These are phyloP conservation scores for Polyodon spathula DNA, from an alignment of 2,113 vertebrate species.

Conservation along the genomic window DNA sequence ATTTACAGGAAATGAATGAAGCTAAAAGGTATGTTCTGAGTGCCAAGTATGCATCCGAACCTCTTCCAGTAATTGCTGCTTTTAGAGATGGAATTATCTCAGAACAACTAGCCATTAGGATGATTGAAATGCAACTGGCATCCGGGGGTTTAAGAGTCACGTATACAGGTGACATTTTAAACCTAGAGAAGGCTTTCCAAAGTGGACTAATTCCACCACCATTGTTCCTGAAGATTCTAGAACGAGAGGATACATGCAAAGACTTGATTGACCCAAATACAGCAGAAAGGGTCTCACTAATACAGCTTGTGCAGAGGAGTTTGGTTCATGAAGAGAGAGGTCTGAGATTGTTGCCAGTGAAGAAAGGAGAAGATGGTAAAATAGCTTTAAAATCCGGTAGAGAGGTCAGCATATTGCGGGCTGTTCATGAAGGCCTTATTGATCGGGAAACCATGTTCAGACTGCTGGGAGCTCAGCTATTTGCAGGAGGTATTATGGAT, in stretches of 20 bases:
- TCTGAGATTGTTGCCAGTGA: constrained; percentile 64
- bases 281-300: constrained; percentile 63
- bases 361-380: constrained; percentile 58
- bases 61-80: constrained; percentile 63
- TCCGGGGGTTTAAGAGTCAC: constrained; percentile 56
- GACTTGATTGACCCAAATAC: constrained; percentile 62
- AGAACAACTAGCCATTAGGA: constrained; percentile 64
- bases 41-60: constrained; percentile 39
- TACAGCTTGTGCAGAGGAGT: constrained; percentile 56
- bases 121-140: constrained; percentile 71
- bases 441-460: constrained; percentile 65
- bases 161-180: constrained; percentile 63
- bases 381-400: constrained; percentile 59
- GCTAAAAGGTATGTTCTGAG: constrained; percentile 53
- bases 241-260: constrained; percentile 58
- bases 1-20: constrained; percentile 49
- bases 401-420: constrained; percentile 56
- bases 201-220: constrained; percentile 65
- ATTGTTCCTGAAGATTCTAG: constrained; percentile 66
- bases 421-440: constrained; percentile 60
- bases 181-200: constrained; percentile 73
- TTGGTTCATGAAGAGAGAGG: constrained; percentile 54
- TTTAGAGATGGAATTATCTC: constrained; percentile 50
- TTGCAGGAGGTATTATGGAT: constrained; percentile 63
- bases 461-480: constrained; percentile 59